A percentile compares a stretch with the other conserved stretches of the same genome.
phyloP scores from a whole-genome alignment of 2,113 vertebrate species.

The Acrocephalus arundinaceus region DNA sequence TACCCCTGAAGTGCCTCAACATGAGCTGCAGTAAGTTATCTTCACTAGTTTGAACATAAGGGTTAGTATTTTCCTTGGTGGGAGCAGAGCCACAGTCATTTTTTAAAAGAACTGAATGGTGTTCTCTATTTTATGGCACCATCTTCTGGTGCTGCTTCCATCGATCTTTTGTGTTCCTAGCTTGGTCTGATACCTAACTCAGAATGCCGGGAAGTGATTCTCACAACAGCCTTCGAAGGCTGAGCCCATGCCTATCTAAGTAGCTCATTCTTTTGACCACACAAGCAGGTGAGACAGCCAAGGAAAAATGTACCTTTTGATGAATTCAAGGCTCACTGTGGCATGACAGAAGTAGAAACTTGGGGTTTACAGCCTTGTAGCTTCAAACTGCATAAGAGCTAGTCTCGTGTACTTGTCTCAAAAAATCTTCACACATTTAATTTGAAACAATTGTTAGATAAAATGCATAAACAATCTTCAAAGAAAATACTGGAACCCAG shows the following conservation, averaged over 20 bases:
- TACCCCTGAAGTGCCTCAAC: not conserved
- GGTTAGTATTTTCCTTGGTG: not conserved
- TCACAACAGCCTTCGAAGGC: not conserved
- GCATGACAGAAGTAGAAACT: not conserved
- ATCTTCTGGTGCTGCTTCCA: not conserved
- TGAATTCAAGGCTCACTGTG: not conserved
- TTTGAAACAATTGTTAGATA: not conserved
- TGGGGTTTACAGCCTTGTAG: not conserved
- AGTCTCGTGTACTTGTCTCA: not conserved
- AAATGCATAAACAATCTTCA: not conserved
- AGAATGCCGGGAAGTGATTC: not conserved
- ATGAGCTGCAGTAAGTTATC: not conserved
- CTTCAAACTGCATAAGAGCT: not conserved
- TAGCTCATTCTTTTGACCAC: not conserved
- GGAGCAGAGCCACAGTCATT: not conserved
- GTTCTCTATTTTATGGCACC: not conserved
- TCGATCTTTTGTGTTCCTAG: not conserved
- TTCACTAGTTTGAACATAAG: not conserved
- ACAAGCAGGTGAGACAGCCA: not conserved
- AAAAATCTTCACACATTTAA: not conserved
- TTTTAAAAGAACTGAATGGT: not conserved
- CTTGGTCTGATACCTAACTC: not conserved
- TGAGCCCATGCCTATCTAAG: not conserved
- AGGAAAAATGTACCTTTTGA: not conserved
- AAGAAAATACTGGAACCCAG: not conserved